Conservation (phyloP, 2,113 vertebrate genomes). For the Xiphias gladius region DNA sequence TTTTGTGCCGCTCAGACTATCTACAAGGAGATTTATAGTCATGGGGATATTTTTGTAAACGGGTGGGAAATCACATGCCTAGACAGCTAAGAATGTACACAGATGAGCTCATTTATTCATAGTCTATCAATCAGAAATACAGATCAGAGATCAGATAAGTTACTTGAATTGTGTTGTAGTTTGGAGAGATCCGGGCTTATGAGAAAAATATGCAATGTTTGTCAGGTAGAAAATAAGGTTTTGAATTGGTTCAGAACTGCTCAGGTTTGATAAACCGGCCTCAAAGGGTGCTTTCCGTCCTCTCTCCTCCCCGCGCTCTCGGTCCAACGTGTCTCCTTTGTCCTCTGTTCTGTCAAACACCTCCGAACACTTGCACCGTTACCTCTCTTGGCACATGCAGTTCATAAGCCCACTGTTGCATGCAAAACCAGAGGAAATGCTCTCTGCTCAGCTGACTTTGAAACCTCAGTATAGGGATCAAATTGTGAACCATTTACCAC, state of each 20-base stretch:
- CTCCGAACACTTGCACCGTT: slow-evolving; percentile 26
- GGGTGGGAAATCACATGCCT: slow-evolving; percentile 61
- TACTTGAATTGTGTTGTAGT: slow-evolving; percentile 35
- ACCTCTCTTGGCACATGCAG: slow-evolving; percentile 28
- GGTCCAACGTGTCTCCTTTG: neutral
- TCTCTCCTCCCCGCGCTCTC: neutral
- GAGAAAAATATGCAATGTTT: slow-evolving; percentile 79
- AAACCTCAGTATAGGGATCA: slow-evolving; percentile 27
- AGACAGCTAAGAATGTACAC: slow-evolving; percentile 84
- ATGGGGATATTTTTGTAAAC: slow-evolving; percentile 65
- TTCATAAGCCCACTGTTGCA: slow-evolving; percentile 30
- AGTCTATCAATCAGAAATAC: slow-evolving; percentile 47
- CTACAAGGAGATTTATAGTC: slow-evolving; percentile 47
- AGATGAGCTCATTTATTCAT: slow-evolving; percentile 53
- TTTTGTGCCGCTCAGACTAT: slow-evolving; percentile 54
- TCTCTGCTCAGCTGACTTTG: slow-evolving; percentile 35
- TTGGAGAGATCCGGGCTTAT: slow-evolving; percentile 38
- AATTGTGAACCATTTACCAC: slow-evolving; percentile 23
- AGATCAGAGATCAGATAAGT: slow-evolving; percentile 53
- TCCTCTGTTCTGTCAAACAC: slow-evolving; percentile 43
- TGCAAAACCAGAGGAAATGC: slow-evolving; percentile 42
- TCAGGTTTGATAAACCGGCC: slow-evolving; percentile 80
- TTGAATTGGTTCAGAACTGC: slow-evolving; percentile 63
- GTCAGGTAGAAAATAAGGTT: slow-evolving; percentile 67
- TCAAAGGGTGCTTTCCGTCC: slow-evolving; percentile 79